phyloP scores from a whole-genome alignment of 2,797 vertebrate species.

The Glossophaga mutica region DNA sequence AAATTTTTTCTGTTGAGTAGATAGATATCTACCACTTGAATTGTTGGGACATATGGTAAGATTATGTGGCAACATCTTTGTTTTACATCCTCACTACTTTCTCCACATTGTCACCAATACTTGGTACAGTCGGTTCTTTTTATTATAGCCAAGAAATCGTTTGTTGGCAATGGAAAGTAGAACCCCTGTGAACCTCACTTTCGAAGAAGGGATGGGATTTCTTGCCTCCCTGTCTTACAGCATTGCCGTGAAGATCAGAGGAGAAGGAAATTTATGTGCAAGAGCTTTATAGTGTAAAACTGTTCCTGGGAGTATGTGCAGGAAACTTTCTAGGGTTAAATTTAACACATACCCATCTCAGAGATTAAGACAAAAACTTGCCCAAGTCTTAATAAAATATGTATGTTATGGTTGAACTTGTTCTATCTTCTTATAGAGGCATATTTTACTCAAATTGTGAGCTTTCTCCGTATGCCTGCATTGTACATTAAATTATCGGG shows the following conservation, averaged over 20 bases:
- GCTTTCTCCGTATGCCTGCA: constrained; percentile 16
- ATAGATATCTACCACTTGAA: background rate
- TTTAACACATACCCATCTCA: background rate
- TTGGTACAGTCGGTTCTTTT: background rate
- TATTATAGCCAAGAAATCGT: background rate
- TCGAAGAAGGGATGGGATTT: background rate
- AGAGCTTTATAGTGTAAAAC: background rate
- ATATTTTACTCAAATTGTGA: background rate
- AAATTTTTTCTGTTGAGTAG: background rate
- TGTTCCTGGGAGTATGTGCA: background rate
- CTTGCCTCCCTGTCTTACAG: background rate
- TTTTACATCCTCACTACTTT: background rate
- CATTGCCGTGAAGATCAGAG: constrained; percentile 17
- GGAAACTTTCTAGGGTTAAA: background rate
- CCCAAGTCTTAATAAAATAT: constrained; percentile 17
- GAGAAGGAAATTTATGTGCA: background rate
- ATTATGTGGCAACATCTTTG: background rate
- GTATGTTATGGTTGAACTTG: background rate
- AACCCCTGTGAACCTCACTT: background rate
- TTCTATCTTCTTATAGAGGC: constrained; percentile 25
- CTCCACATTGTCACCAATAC: background rate
- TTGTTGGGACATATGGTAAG: background rate
- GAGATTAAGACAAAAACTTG: constrained; percentile 30
- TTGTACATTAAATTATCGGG: constrained; percentile 48
- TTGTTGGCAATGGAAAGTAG: background rate